Percentiles rank a stretch among this genome's conserved stretches.
phyloP scores from a whole-genome alignment of 2,888 invertebrate genomes.

The Sepiola atlantica region DNA sequence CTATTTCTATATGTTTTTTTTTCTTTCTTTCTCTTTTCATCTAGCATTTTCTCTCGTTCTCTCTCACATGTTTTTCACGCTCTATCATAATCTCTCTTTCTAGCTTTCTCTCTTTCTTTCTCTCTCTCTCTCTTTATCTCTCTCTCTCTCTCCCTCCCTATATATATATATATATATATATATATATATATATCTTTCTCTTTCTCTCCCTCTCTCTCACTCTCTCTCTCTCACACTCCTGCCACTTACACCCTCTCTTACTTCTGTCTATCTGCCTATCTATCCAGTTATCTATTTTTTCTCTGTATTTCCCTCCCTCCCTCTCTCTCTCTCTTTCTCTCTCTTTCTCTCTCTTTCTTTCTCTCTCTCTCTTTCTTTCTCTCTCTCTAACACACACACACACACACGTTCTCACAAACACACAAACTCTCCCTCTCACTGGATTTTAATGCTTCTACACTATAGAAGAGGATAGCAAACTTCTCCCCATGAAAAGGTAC shows the following conservation, averaged over 20 bases:
- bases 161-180: neutral
- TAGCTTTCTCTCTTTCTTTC: neutral
- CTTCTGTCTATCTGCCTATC: neutral
- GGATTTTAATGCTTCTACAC: constrained; percentile 19
- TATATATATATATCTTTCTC: neutral
- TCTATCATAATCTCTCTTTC: neutral
- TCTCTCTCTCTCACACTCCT: neutral
- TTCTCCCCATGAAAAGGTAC: constrained; percentile 19
- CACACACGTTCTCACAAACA: too few relatives aligned
- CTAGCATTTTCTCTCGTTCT: neutral
- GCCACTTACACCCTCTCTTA: too few relatives aligned
- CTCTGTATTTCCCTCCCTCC: neutral
- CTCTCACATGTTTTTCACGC: neutral
- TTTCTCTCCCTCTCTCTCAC: neutral
- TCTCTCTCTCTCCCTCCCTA: neutral
- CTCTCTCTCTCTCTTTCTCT: neutral
- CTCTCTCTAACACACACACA: neutral
- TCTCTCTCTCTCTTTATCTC: neutral
- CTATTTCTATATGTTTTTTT: too few relatives aligned
- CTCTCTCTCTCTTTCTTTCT: neutral
- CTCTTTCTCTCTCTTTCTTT: neutral
- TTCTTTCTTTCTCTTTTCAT: too few relatives aligned
- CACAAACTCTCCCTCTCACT: neutral
- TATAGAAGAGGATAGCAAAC: constrained; percentile 15
- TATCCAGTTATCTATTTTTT: too few relatives aligned